phyloP scores from a whole-genome alignment of 2,113 vertebrate genomes.

The Thymallus thymallus region DNA sequence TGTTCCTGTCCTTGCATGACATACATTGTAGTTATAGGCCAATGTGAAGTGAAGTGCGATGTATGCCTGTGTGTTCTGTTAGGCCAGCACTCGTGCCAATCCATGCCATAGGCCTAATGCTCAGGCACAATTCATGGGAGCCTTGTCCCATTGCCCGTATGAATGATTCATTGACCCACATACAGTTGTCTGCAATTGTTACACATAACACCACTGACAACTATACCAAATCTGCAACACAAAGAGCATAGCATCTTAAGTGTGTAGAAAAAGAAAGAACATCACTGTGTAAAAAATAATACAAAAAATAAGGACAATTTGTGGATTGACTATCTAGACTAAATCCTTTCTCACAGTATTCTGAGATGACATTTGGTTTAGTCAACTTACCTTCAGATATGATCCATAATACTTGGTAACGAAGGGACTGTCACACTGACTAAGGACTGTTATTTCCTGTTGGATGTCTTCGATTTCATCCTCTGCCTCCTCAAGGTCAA shows the following conservation, averaged over 20 bases:
- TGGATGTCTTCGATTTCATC: slow-evolving; percentile 99
- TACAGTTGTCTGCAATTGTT: slow-evolving; percentile 11
- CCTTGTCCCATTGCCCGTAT: slow-evolving; percentile 33
- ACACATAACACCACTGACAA: slow-evolving; percentile 12
- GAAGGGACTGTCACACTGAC: slow-evolving; percentile 97
- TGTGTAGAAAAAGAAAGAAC: no score
- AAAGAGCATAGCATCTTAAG: not conserved
- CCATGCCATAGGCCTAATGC: not conserved
- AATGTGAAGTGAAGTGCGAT: not conserved
- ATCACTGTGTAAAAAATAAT: no score
- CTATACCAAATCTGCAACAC: not conserved
- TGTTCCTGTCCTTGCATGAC: not conserved
- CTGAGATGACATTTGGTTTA: not conserved
- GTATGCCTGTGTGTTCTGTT: not conserved
- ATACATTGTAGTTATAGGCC: not conserved
- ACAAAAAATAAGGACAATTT: no score
- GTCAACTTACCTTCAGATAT: slow-evolving; percentile 91
- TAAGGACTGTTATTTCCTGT: slow-evolving; percentile 98
- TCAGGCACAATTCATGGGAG: slow-evolving; percentile 9
- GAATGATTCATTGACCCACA: slow-evolving; percentile 56
- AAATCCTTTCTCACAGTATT: not conserved
- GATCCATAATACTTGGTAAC: slow-evolving; percentile 98
- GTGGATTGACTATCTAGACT: no score
- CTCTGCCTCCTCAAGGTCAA: slow-evolving; percentile 97
- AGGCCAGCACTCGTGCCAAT: not conserved